Evolutionary conservation across 2,113 vertebrate species (phyloP).

Genomic region (Plecturocebus donacophilus): DNA sequence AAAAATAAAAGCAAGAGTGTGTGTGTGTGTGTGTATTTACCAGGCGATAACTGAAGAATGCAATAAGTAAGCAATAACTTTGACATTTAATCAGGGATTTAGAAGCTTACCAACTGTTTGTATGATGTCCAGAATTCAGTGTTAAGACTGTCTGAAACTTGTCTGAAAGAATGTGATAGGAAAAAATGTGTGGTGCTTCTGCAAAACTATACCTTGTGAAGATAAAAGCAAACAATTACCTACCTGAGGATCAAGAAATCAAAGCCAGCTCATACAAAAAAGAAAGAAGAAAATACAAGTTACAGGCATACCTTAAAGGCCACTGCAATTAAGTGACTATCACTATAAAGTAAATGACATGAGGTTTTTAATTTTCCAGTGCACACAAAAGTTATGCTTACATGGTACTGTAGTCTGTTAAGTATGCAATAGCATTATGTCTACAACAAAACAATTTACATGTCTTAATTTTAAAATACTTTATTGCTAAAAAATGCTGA

Average conservation of each 20-base stretch:
- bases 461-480: not conserved
- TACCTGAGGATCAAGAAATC: not conserved
- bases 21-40: not conserved
- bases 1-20: not conserved
- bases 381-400: not conserved
- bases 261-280: not conserved
- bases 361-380: not conserved
- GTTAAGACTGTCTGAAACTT: not conserved
- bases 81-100: constrained; percentile 17
- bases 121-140: not conserved
- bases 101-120: not conserved
- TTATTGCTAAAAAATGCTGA: not conserved
- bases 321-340: not conserved
- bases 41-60: constrained; percentile 7
- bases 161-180: not conserved
- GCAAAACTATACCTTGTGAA: not conserved
- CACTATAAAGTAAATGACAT: not conserved
- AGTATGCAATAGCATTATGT: not conserved
- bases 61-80: not conserved
- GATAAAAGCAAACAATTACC: not conserved
- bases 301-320: not conserved
- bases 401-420: not conserved
- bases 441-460: not conserved
- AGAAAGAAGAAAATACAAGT: not conserved
- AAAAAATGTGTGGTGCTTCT: not conserved